Percentiles rank a stretch among this genome's conserved stretches.
phyloP scores from a whole-genome alignment of 2,888 invertebrate species.

The Nephrotoma flavescens region DNA sequence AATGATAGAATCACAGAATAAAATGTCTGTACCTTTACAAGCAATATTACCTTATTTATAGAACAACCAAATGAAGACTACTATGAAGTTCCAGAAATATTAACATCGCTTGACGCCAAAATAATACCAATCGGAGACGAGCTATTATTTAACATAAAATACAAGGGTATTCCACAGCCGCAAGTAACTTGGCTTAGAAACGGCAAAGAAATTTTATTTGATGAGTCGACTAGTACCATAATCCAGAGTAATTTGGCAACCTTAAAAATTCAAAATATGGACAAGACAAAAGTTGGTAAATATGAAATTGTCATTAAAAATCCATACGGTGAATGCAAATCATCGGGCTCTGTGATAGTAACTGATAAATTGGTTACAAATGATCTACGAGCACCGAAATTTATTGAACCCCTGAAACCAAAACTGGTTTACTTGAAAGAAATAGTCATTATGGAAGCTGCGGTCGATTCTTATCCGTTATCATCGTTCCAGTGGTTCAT shows the following conservation, averaged over 20 bases:
- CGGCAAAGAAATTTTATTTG: constrained; percentile 55
- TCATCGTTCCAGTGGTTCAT: constrained; percentile 83
- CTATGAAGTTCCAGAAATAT: constrained; percentile 44
- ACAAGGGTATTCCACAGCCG: constrained; percentile 54
- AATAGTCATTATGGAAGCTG: constrained; percentile 62
- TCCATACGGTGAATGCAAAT: constrained; percentile 59
- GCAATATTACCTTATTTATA: background rate
- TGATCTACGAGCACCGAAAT: constrained; percentile 53
- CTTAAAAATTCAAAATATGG: constrained; percentile 48
- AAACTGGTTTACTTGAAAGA: constrained; percentile 56
- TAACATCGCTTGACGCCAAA: constrained; percentile 64
- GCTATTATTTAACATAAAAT: constrained; percentile 53
- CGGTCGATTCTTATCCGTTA: constrained; percentile 58
- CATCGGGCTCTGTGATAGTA: constrained; percentile 70
- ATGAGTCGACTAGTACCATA: constrained; percentile 43
- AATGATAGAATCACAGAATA: background rate
- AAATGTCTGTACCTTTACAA: background rate
- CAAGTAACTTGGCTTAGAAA: constrained; percentile 75
- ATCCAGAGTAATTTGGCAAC: constrained; percentile 46
- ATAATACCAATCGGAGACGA: constrained; percentile 54
- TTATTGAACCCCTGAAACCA: constrained; percentile 55
- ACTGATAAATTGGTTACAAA: constrained; percentile 40
- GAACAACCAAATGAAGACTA: constrained; percentile 15
- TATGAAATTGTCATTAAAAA: constrained; percentile 77
- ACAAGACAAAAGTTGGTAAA: constrained; percentile 67